Conservation (phyloP, 2,888 invertebrate genomes). For the Mactromeris polynyma region DNA sequence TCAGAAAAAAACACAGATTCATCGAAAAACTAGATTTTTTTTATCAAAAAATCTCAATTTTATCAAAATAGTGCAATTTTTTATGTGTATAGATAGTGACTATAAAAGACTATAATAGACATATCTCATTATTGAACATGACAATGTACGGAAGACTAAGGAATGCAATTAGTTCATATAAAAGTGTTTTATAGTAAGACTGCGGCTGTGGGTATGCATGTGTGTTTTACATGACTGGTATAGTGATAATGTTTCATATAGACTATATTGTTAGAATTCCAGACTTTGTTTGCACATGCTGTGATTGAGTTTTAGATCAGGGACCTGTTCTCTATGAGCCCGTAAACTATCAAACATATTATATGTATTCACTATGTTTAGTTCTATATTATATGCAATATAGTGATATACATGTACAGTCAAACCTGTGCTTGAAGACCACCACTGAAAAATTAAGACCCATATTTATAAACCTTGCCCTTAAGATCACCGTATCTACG, state of each 20-base stretch:
- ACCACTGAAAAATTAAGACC: no score
- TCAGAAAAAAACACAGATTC: neutral
- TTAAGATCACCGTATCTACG: no score
- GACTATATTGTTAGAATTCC: slow-evolving; percentile 34
- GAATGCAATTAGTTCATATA: neutral
- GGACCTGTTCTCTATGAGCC: slow-evolving; percentile 23
- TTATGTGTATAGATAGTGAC: neutral
- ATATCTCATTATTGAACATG: neutral
- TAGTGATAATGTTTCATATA: slow-evolving; percentile 1
- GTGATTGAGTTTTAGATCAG: slow-evolving; percentile 38
- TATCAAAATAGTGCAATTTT: slow-evolving; percentile 8
- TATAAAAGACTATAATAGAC: neutral
- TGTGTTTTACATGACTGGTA: neutral
- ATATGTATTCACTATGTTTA: no score
- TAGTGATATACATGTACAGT: no score
- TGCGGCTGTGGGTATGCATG: neutral
- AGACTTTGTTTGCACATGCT: slow-evolving; percentile 28
- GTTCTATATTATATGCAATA: no score
- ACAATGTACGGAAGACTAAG: neutral
- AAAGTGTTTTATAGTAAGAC: neutral
- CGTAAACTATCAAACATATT: no score
- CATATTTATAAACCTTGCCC: no score
- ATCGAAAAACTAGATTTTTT: neutral
- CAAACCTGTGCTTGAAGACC: no score
- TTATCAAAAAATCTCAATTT: neutral